Base-by-base conservation (phyloP, 1,140 invertebrate species). In the Heterodera schachtii region DNA sequence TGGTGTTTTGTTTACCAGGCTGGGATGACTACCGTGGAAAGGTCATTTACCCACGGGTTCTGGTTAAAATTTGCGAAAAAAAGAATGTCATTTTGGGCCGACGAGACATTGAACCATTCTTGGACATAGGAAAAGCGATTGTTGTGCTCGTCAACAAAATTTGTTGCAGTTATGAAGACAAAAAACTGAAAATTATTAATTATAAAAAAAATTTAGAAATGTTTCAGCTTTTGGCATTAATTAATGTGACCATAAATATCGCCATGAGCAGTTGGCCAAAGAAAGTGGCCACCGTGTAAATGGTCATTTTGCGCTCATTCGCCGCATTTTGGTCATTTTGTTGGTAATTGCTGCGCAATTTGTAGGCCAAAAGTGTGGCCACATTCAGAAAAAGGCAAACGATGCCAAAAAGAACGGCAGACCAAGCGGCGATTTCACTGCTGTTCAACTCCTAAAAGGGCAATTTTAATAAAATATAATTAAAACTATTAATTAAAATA, bases 361-460 rank as follows among this genome's bases (percentile, higher is more conserved):
- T 69, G 67, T 69, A 69, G 67, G 16, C 67, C 6, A 69, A 69
- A n/a, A 69, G 67, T 31, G n/a, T 69, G 67, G 67, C 16, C 67
- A 69, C 7, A 69, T 69, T 69, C 16, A 69, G 41, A n/a, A 43
- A n/a, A 43, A 69, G 67, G 67, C 67, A 69, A 52, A 52, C 11
- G 6, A 52, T 52, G 11, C 6, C 49, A 52, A 52, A 52, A 52
- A 52, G 6, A 52, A 52, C 49, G 49, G 49, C 49, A 11, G 49
- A 52, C 49, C 49, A 52, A 8, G 49, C 49, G 11, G 49, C 49
- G 11, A 52, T 11, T 52, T 52, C 49, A 2, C 49, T 52, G 49
- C 49, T 52, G 49, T 52, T 52, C 49, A 52, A 52, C 49, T 52
- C 49, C 49, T 52, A 52, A 52, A 52, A 52, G 6, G 49, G 2